Base-by-base conservation (phyloP, 2,888 invertebrate species). In the Steinernema hermaphroditum region DNA sequence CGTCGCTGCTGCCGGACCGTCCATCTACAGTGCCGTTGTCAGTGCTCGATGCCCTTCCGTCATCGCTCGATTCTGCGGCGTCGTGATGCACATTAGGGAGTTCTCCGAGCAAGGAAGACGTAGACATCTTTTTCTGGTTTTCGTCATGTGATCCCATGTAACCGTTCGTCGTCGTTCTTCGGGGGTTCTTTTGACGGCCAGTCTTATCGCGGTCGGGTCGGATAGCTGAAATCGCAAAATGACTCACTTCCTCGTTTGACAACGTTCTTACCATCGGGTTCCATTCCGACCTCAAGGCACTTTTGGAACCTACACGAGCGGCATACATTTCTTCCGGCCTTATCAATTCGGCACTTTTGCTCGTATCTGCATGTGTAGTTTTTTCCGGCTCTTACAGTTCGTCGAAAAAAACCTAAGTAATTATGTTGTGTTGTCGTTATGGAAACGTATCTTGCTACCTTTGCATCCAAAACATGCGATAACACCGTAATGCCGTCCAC, bases 171-270 rank as follows among this genome's bases (percentile, higher is more conserved):
- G 71, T 68, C 19, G 72, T 75, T 71, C 82, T 72, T 27, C 85
- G 81, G 9, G 85, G 85, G 69, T 85, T 85, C 78, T 82, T 83
- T 69, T 85, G 85, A n/a, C 83, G 74, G 2, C 85, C 85, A 16
- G 85, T 85, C 78, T 85, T 85, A 75, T 85, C 85, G 14, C 85
- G 79, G 74, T 85, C 85, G 6, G 85, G 85, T 32, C 85, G 81
- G 69, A 85, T 85, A 22, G 85, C 83, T 82, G 72, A 50, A 81
- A 72, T 12, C 22, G 14, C 44, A n/a, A 19, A 46, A 34, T 46
- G 37, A 49, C n/a, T 43, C 37, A 14, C 22, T 44, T 69, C 69
- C 16, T 69, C 19, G 6, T 32, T 32, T 32, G 62, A 1, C 9
- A 6, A 8, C 6, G 29, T 22, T 71, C 75, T 71, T 46, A 82